Evolutionary conservation across 1,140 invertebrate genomes (phyloP).

Genomic region (Drosophila fuyamai): DNA sequence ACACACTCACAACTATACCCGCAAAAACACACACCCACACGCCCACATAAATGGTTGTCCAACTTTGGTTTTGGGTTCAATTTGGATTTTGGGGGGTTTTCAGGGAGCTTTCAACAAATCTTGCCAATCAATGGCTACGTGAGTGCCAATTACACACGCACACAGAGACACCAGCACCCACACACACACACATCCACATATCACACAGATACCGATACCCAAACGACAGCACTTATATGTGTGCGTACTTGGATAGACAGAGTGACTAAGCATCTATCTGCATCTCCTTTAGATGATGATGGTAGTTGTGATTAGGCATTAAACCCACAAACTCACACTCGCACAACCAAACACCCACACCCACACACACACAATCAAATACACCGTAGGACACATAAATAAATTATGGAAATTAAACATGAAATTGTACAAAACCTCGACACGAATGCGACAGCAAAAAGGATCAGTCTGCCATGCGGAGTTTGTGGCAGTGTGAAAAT

Average conservation of each 20-base stretch:
- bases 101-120: slow-evolving; percentile 59
- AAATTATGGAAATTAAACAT: slow-evolving; percentile 82
- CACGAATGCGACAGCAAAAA: slow-evolving; percentile 58
- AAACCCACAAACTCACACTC: slow-evolving; percentile 20
- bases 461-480: slow-evolving; percentile 21
- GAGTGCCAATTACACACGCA: slow-evolving; percentile 63
- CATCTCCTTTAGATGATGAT: slow-evolving; percentile 16
- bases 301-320: slow-evolving; percentile 61
- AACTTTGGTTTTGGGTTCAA: slow-evolving; percentile 61
- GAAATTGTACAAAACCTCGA: slow-evolving; percentile 75
- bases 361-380: slow-evolving; percentile 18
- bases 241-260: slow-evolving; percentile 23
- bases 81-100: slow-evolving; percentile 51
- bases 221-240: slow-evolving; percentile 26
- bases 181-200: not conserved
- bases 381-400: slow-evolving; percentile 62
- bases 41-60: slow-evolving; percentile 41
- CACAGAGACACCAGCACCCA: not conserved
- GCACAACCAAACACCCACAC: not conserved
- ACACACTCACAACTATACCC: slow-evolving; percentile 1
- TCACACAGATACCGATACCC: slow-evolving; percentile 4
- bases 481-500: not conserved
- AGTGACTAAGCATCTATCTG: slow-evolving; percentile 34
- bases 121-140: slow-evolving; percentile 72
- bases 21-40: not conserved